phyloP scores from a whole-genome alignment of 1,140 invertebrate species.

The Ooceraea biroi region DNA sequence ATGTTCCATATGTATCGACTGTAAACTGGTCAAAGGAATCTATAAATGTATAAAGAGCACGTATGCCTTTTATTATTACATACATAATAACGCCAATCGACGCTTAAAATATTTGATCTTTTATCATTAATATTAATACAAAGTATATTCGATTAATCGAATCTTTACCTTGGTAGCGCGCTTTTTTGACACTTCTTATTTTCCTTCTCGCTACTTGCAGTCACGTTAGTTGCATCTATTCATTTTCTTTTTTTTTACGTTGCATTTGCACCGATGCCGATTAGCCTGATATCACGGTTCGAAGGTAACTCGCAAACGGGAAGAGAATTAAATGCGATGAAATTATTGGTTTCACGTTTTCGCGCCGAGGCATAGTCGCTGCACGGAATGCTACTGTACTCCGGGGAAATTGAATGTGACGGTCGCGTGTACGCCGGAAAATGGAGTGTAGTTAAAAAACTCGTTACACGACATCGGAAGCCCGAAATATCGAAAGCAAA shows the following conservation, averaged over 20 bases:
- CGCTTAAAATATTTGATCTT: neutral
- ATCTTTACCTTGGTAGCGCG: neutral
- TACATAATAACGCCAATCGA: neutral
- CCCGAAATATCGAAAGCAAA: conserved; percentile 32
- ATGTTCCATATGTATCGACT: neutral
- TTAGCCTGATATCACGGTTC: neutral
- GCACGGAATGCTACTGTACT: conserved; percentile 25
- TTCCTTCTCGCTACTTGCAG: neutral
- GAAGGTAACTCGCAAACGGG: conserved; percentile 10
- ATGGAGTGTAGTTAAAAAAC: conserved; percentile 53
- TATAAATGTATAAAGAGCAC: conserved; percentile 15
- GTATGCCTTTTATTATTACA: neutral
- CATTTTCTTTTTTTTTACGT: conserved; percentile 33
- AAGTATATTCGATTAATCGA: conserved; percentile 6
- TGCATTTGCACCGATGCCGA: neutral
- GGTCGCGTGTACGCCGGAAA: conserved; percentile 34
- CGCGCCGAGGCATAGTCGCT: conserved; percentile 18
- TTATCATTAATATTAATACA: conserved; percentile 3
- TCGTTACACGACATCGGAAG: conserved; percentile 24
- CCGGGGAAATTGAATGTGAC: conserved; percentile 53
- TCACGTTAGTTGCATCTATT: neutral
- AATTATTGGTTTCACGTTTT: conserved; percentile 54
- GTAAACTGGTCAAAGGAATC: neutral
- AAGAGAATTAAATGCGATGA: conserved; percentile 51
- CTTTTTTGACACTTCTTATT: conserved; percentile 16